Base-by-base conservation (phyloP, 1,140 invertebrate species). In the Antheraea mylitta region DNA sequence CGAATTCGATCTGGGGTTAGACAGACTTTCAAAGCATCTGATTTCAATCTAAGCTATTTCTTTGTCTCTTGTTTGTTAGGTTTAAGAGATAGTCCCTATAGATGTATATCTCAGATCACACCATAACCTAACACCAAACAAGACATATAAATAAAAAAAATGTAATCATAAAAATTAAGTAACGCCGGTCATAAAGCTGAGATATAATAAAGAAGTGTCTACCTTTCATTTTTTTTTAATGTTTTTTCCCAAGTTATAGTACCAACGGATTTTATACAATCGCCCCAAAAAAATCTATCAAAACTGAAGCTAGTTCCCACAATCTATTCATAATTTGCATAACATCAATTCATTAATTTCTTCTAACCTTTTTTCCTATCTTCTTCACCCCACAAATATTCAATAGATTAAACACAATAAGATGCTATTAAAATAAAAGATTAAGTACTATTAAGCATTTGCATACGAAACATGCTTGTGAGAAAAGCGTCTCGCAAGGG, bases 351-450 rank as follows among this genome's bases (percentile, higher is more conserved):
- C 82, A 85, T 90, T 92, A 90, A 90, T 91, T 89, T 89, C 77
- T 81, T 68, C 70, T 74, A 66, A 70, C 67, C 65, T 71, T 82
- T 84, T 85, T 91, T 87, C 82, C 65, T 75, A 80, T 80, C 73
- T 77, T 66, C 68, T 58, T 77, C 78, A 83, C 87, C 87, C 87
- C 78, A 86, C 81, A 82, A 73, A 77, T 67, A 42, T 63, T 88
- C 74, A 81, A 87, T 80, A 72, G 84, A 84, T 81, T 79, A 77
- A 85, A 83, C 82, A 91, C 85, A 92, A 92, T 82, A 86, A 80
- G 86, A 89, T 83, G 79, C 77, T 75, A 90, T 92, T 92, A 92
- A 92, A 92, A 92, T 92, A 92, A 91, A 92, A 89, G 88, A 92
- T 90, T 85, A 89, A 80, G 78, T 79, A 77, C 72, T 75, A 87